These are phyloP conservation scores for Trachelus iudaicus DNA, from an alignment of 2,888 invertebrate species.

Conservation along the genomic window DNA sequence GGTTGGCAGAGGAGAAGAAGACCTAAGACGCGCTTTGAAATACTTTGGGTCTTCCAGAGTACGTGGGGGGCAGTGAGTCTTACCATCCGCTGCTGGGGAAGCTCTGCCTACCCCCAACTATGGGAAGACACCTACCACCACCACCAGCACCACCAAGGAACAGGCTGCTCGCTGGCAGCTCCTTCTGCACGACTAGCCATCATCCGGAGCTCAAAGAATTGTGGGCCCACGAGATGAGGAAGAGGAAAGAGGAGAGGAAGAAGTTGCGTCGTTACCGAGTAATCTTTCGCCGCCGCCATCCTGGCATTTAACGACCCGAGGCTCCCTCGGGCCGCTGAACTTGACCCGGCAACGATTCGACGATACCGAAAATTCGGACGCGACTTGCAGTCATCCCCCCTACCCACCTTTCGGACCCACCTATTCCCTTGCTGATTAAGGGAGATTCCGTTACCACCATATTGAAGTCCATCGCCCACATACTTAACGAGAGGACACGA, in stretches of 20 bases:
- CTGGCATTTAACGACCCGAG: constrained; percentile 4
- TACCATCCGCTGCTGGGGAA: constrained; percentile 5
- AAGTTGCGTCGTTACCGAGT: constrained; percentile 9
- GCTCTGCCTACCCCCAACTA: constrained; percentile 1
- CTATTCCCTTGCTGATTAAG: background rate
- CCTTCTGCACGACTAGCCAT: background rate
- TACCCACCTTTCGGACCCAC: background rate
- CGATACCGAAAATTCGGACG: background rate
- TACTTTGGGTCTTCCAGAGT: background rate
- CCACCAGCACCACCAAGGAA: background rate
- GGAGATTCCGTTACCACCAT: background rate
- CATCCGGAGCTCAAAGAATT: background rate
- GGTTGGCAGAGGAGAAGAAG: background rate
- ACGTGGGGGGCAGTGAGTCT: background rate
- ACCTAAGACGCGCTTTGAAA: background rate
- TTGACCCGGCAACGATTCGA: constrained; percentile 8
- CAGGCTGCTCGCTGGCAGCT: background rate
- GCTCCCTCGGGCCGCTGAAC: constrained; percentile 5
- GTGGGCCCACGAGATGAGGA: background rate
- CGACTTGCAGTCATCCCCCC: background rate
- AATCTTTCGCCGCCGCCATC: constrained; percentile 12
- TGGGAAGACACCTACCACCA: constrained; percentile 1
- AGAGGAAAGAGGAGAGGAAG: background rate
- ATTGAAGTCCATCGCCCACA: background rate
- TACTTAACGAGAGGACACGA: background rate